Conservation (phyloP, 2,888 invertebrate species). For the Ochlodes sylvanus region DNA sequence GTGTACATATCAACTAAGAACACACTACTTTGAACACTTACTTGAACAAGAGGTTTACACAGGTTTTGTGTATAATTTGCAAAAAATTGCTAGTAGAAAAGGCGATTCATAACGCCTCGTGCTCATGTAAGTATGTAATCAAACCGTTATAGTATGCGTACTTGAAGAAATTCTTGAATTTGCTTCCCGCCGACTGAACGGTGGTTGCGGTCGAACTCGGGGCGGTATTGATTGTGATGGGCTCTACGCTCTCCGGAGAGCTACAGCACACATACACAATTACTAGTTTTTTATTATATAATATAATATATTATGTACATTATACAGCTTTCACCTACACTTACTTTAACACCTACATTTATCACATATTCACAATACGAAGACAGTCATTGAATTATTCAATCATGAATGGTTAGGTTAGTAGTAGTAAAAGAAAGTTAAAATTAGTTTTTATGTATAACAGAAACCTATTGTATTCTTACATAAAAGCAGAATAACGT, state of each 20-base stretch:
- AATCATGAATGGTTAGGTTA: too few relatives aligned
- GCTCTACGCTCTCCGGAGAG: constrained; percentile 71
- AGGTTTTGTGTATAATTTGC: background rate
- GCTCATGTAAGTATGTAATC: constrained; percentile 58
- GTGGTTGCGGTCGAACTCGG: constrained; percentile 84
- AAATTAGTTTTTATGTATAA: too few relatives aligned
- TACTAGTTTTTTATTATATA: constrained; percentile 33
- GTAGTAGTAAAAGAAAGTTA: too few relatives aligned
- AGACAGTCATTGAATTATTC: too few relatives aligned
- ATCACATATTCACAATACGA: too few relatives aligned
- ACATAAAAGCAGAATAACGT: too few relatives aligned
- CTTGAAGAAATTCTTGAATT: constrained; percentile 99
- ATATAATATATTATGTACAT: background rate
- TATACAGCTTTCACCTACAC: too few relatives aligned
- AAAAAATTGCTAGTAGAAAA: background rate
- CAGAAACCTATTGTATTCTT: too few relatives aligned
- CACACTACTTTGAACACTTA: constrained; percentile 36
- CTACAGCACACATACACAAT: constrained; percentile 54
- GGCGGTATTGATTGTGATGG: constrained; percentile 77
- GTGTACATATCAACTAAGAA: background rate
- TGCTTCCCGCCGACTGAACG: constrained; percentile 94
- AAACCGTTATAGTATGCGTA: constrained; percentile 82
- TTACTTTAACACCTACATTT: too few relatives aligned
- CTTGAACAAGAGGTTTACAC: constrained; percentile 49
- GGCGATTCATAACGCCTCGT: constrained; percentile 35